Evolutionary conservation across 2,888 invertebrate genomes (phyloP), one percentile per base, ranked within the genome.

Genomic region (Melinaea menophilus): DNA sequence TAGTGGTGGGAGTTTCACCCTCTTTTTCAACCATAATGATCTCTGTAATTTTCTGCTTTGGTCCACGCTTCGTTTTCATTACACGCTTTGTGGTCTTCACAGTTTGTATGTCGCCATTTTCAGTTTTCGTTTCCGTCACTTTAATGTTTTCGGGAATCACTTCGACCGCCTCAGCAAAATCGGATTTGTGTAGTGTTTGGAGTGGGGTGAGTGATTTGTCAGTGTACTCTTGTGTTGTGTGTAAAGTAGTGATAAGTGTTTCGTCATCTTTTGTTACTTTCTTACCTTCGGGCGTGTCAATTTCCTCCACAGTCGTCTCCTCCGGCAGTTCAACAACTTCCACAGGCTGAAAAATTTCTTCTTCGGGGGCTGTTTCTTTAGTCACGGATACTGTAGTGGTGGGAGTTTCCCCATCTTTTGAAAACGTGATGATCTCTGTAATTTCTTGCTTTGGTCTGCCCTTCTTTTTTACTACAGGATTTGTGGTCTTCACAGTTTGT

Each of bases 101-200:
- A 9, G 9, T 46, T 46, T 46, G 46, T 9, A 46, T n/a, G n/a
- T 46, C 46, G 3, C 46, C 70, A 79, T 9, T 46, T n/a, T 5
- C 46, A 9, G 46, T 46, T 46, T 48, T 46, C 54, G 45, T 54
- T 35, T 58, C 54, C 0, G 76, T 75, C 2, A 84, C 76, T 68
- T 85, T 80, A 2, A 88, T 81, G 67, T 85, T 75, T 72, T 86
- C 84, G 37, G 90, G 86, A 81, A 71, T 56, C 59, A 76, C 75
- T 41, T 77, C 74, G 13, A 75, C 13, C 0, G 70, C 35, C 3
- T 69, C 55, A 0, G 75, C 73, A 7, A 31, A 69, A 7, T 72
- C 71, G 4, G 68, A 65, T 58, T 47, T 63, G 51, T 59, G 55
- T 67, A 61, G 48, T 5, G 64, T 58, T 58, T 66, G 63, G 2